These are phyloP conservation scores for Hystrix brachyura DNA, from an alignment of 2,113 vertebrate genomes.

Conservation along the genomic window DNA sequence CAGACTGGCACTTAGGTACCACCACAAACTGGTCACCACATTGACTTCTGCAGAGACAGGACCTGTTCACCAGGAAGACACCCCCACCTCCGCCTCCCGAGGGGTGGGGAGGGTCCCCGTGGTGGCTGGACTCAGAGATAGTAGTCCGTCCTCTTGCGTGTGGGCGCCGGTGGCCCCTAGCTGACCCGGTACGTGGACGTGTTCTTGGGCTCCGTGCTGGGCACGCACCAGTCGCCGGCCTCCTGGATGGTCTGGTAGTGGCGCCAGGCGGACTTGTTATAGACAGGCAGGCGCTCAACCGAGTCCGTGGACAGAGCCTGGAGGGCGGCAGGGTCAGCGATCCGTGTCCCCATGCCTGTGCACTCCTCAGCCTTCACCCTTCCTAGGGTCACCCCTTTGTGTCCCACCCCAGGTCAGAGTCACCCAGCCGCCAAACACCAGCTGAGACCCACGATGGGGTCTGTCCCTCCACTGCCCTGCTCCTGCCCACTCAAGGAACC, in stretches of 20 bases:
- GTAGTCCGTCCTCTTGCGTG: background rate
- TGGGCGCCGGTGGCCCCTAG: slow-evolving; percentile 78
- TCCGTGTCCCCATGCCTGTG: fast-evolving
- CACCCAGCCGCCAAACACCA: background rate
- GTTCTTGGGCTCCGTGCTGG: slow-evolving; percentile 96
- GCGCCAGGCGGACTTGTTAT: slow-evolving; percentile 96
- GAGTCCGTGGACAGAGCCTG: slow-evolving; percentile 97
- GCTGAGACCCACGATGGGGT: background rate
- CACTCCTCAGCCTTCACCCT: background rate
- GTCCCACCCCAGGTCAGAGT: background rate
- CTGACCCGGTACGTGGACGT: slow-evolving; percentile 91
- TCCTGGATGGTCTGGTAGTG: slow-evolving; percentile 96
- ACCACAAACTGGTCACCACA: background rate
- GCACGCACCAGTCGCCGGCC: slow-evolving; percentile 96
- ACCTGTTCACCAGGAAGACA: slow-evolving; percentile 44
- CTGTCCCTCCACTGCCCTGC: background rate
- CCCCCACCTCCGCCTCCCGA: background rate
- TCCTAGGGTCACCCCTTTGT: no score
- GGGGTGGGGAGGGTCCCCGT: background rate
- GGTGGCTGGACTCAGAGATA: background rate
- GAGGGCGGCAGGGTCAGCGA: background rate
- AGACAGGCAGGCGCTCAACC: slow-evolving; percentile 95
- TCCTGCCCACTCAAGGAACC: background rate
- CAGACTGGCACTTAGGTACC: slow-evolving; percentile 74
- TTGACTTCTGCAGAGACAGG: slow-evolving; percentile 43